Evolutionary conservation across 2,888 invertebrate species (phyloP), one percentile per base, ranked within the genome.

Genomic region (Mesodorylaimus sp.): DNA sequence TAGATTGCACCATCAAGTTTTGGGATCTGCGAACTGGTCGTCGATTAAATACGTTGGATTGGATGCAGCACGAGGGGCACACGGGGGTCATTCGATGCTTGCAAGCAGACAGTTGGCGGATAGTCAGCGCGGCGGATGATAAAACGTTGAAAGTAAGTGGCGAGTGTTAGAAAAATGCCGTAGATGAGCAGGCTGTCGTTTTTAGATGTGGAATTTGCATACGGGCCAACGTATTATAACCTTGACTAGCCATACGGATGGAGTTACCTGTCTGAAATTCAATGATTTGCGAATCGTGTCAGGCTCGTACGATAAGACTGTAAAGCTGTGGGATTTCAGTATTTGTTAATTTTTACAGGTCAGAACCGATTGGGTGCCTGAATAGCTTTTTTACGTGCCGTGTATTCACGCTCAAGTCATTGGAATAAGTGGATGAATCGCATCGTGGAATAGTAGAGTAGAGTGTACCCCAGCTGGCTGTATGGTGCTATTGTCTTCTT

Each of bases 101-200:
- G 27, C 71, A 73, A 56, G 72, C 72, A 2, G 73, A 74, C 58
- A 64, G 66, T 25, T 70, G 72, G 70, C 59, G 72, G 38, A 64
- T 74, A n/a, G 71, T 74, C 32, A 72, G 71, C 63, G 73, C 71
- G 32, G 70, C 72, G 7, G 73, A 73, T 61, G 73, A 73, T 58
- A 69, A 70, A 56, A 73, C 73, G 7, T 61, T 73, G 32, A 74
- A 73, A 66, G 72, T 72, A 26, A 5, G 27, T n/a, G n/a, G n/a
- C n/a, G n/a, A n/a, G n/a, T n/a, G n/a, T n/a, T n/a, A n/a, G n/a
- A n/a, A n/a, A n/a, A n/a, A n/a, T n/a, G n/a, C n/a, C n/a, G n/a
- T n/a, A n/a, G n/a, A n/a, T n/a, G n/a, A n/a, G n/a, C n/a, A n/a
- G n/a, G n/a, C n/a, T 10, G 21, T 49, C 23, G 41, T 41, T 51